Percentiles rank a stretch among this genome's conserved stretches.
Evolutionary conservation across 2,113 vertebrate species (phyloP).

Genomic region (Sylvietta virens): DNA sequence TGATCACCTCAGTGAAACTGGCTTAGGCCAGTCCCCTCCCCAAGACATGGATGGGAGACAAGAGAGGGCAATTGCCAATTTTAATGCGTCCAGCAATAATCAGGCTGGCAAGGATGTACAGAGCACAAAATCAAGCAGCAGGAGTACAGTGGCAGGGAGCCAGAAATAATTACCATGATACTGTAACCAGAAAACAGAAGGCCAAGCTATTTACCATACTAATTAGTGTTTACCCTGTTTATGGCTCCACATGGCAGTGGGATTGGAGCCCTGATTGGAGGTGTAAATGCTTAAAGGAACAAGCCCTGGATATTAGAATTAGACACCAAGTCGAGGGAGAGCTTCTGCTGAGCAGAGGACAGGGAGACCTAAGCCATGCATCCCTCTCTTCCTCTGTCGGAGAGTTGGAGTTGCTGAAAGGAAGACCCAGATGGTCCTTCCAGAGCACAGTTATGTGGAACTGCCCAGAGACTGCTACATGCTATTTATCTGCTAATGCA

Average conservation of each 20-base stretch:
- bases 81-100: neutral
- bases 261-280: slow-evolving; percentile 6
- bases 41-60: neutral
- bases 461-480: neutral
- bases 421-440: neutral
- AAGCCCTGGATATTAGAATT: neutral
- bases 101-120: slow-evolving; percentile 24
- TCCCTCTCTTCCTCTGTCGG: neutral
- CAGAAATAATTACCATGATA: slow-evolving; percentile 52
- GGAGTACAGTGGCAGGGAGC: slow-evolving; percentile 41
- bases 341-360: neutral
- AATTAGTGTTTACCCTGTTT: slow-evolving; percentile 67
- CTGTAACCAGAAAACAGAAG: slow-evolving; percentile 62
- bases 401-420: neutral
- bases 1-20: fast-evolving
- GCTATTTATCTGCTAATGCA: neutral
- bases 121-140: slow-evolving; percentile 46
- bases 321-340: neutral
- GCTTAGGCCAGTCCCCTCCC: neutral
- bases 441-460: neutral
- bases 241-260: slow-evolving; percentile 40
- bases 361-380: fast-evolving
- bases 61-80: neutral
- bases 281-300: slow-evolving; percentile 27
- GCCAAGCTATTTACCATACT: slow-evolving; percentile 61